Base-by-base conservation (phyloP, 2,113 vertebrate genomes). In the Catharus bicknelli region DNA sequence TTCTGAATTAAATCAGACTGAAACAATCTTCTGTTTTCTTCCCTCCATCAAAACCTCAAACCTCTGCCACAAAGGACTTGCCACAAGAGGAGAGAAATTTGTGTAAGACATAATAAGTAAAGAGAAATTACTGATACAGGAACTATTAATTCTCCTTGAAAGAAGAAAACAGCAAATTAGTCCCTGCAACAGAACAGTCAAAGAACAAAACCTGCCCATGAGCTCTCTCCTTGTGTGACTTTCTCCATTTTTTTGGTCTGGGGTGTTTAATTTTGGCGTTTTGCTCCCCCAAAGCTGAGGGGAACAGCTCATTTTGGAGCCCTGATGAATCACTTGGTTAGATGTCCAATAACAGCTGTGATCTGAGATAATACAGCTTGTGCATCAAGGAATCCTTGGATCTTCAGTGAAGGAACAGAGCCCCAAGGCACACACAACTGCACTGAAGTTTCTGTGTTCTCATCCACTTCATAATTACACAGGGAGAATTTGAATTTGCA, bases 381-480 rank as follows among this genome's bases (percentile, higher is more conserved):
- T 53, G 34, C 54, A 87, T 90, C 91, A 91, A 86, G 90, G 62
- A 89, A 63, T 10, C 58, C 67, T 95, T 89, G 90, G 86, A 93
- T 95, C 86, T 85, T 78, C 20, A 9, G 51, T 84, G 94, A 12
- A 13, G 47, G 80, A 90, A 38, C 47, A 76, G 78, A 90, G 81
- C 90, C 92, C 86, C 6, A 47, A 86, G 90, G 83, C 86, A 55
- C 59, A 40, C 34, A n/a, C 13, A 83, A 3, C 7, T 7, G 26
- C 59, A n/a, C 69, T 64, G 17, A 84, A 89, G 18, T 69, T 69
- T 58, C 62, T 84, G 23, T 36, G 22, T 55, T 93, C 87, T 72
- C 73, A 82, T 50, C 66, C 47, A 14, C 66, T 74, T 16, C 55
- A 1, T 42, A 51, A 94, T 77, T 83, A 53, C 27, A 84, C 83